Conservation (phyloP, 2,797 vertebrate species). For the Pangasius sanitwongsei region DNA sequence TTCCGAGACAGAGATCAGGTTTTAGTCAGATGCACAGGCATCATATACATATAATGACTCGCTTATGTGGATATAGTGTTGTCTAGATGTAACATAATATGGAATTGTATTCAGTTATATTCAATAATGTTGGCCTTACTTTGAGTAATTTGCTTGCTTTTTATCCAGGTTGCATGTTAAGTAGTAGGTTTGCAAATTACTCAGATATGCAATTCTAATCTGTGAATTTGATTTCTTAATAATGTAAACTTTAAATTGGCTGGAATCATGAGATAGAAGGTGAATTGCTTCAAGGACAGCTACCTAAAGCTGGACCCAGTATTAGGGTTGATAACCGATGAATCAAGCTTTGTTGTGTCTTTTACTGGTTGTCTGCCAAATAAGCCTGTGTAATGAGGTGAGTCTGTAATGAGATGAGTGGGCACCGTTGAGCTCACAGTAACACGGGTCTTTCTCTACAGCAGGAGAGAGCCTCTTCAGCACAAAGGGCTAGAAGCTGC, state of each 20-base stretch:
- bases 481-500: slow-evolving; percentile 54
- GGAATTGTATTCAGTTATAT: background rate
- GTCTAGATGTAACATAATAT: background rate
- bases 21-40: background rate
- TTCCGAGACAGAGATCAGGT: background rate
- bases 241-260: background rate
- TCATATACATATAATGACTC: background rate
- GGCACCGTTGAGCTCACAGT: slow-evolving; percentile 52
- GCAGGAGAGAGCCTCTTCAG: slow-evolving; percentile 55
- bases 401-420: slow-evolving; percentile 62
- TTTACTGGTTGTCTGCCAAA: slow-evolving; percentile 12
- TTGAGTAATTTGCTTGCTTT: background rate
- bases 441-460: slow-evolving; percentile 36
- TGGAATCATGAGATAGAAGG: slow-evolving; percentile 39
- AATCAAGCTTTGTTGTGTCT: slow-evolving; percentile 23
- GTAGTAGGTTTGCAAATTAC: background rate
- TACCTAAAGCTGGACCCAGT: background rate
- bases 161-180: background rate
- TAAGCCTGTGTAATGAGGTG: slow-evolving; percentile 40
- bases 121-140: background rate
- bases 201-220: background rate
- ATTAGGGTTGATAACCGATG: slow-evolving; percentile 7
- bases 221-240: background rate
- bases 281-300: background rate
- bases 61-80: background rate